These are phyloP conservation scores for Ellobius talpinus DNA, from an alignment of 2,113 vertebrate species.

Conservation along the genomic window DNA sequence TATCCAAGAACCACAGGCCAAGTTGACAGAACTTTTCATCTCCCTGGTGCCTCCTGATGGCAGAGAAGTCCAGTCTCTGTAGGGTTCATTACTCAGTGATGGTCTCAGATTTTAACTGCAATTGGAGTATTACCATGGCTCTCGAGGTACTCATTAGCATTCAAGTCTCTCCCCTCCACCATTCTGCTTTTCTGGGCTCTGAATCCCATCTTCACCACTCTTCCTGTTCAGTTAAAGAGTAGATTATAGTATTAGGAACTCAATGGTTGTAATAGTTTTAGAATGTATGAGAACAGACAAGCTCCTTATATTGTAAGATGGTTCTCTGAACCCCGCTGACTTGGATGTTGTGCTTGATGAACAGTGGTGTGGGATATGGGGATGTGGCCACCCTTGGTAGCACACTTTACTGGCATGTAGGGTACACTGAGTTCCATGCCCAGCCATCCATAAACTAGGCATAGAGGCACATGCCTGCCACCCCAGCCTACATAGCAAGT, in stretches of 20 bases:
- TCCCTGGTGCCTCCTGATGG: neutral
- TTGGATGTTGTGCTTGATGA: neutral
- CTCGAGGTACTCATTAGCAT: fast-evolving
- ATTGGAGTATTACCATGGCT: neutral
- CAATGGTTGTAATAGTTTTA: neutral
- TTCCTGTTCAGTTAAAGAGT: neutral
- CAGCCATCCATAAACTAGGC: neutral
- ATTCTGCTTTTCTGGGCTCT: neutral
- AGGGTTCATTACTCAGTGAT: neutral
- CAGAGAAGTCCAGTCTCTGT: neutral
- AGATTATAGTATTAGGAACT: neutral
- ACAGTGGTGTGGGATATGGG: too few relatives aligned
- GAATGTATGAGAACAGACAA: neutral
- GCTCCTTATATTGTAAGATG: neutral
- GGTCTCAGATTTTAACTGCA: neutral
- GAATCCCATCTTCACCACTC: neutral
- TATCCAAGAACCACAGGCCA: neutral
- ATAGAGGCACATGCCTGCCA: neutral
- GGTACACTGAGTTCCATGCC: neutral
- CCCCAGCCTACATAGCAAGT: neutral
- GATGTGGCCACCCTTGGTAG: neutral
- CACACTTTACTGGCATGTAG: neutral
- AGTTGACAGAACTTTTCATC: neutral
- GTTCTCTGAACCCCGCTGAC: neutral
- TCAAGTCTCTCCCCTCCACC: neutral